phyloP scores from a whole-genome alignment of 2,113 vertebrate genomes.

The Leptobrachium leishanense region DNA sequence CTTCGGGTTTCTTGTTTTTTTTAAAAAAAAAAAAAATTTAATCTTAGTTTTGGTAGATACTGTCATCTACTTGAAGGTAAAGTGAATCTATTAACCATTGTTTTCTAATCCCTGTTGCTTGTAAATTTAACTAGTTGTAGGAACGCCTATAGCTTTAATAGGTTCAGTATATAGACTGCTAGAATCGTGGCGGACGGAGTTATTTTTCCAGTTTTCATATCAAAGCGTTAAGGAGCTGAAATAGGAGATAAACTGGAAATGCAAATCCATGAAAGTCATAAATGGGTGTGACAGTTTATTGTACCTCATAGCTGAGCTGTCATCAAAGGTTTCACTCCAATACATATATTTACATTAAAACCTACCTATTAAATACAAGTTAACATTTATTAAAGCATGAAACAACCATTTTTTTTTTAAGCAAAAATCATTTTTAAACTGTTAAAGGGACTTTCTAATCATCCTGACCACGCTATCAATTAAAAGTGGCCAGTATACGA shows the following conservation, averaged over 20 bases:
- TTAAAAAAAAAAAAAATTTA: too few relatives aligned
- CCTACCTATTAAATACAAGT: too few relatives aligned
- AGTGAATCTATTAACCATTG: too few relatives aligned
- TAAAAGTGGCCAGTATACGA: too few relatives aligned
- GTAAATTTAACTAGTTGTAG: neutral
- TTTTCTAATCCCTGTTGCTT: neutral
- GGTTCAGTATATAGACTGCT: neutral
- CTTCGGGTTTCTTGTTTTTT: neutral
- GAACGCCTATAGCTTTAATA: neutral
- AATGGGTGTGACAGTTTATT: neutral
- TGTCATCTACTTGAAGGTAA: too few relatives aligned
- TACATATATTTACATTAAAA: too few relatives aligned
- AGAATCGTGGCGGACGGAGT: neutral
- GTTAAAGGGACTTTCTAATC: too few relatives aligned
- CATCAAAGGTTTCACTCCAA: neutral
- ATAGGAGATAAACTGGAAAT: neutral
- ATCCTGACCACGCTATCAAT: too few relatives aligned
- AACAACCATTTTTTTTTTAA: too few relatives aligned
- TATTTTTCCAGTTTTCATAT: neutral
- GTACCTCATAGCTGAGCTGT: neutral
- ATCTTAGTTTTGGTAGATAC: too few relatives aligned
- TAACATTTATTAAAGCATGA: too few relatives aligned
- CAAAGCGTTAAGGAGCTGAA: neutral
- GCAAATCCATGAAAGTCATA: neutral
- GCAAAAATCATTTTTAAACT: too few relatives aligned